Conservation (phyloP, 2,113 vertebrate genomes). For the Alligator sinensis region DNA sequence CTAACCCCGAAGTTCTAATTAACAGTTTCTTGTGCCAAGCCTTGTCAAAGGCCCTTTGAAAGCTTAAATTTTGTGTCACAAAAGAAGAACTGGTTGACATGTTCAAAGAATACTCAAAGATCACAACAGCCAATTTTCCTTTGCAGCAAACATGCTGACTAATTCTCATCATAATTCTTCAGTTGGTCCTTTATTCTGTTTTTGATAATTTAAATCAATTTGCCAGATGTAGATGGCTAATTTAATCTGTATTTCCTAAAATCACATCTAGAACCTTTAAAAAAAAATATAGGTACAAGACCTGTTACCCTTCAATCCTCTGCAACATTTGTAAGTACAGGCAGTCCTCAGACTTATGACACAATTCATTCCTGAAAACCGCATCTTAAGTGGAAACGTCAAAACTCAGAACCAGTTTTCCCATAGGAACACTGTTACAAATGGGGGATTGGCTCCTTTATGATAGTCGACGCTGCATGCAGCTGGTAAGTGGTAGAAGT, state of each 20-base stretch:
- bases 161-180: not conserved
- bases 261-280: not conserved
- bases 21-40: not conserved
- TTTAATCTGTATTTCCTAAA: not conserved
- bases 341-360: no score
- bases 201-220: not conserved
- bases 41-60: not conserved
- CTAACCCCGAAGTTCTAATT: not conserved
- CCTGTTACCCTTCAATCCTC: not conserved
- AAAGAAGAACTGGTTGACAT: not conserved
- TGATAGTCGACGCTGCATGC: no score
- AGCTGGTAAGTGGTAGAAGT: no score
- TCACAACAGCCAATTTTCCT: not conserved
- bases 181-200: not conserved
- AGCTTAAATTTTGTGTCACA: not conserved
- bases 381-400: no score
- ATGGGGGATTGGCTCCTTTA: no score
- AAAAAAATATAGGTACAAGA: not conserved
- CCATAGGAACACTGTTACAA: no score
- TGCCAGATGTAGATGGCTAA: not conserved
- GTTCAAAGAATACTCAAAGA: not conserved
- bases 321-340: not conserved
- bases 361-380: no score
- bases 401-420: no score
- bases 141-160: not conserved